phyloP scores from a whole-genome alignment of 2,888 invertebrate genomes.

The Dorcus hopei region DNA sequence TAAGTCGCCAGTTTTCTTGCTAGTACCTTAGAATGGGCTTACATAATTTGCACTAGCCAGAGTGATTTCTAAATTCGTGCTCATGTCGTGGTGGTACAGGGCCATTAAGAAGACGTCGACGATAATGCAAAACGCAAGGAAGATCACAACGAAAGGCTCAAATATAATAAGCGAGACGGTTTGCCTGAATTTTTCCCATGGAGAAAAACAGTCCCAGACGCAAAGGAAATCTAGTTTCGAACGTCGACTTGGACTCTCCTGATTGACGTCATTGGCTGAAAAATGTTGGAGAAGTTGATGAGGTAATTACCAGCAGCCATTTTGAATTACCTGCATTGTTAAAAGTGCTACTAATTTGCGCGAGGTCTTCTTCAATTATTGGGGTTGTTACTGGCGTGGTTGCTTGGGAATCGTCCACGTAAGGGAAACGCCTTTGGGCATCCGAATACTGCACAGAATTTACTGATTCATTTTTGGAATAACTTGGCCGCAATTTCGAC shows the following conservation, averaged over 20 bases:
- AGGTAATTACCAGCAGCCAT: no score
- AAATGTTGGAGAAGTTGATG: constrained; percentile 80
- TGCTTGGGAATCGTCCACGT: constrained; percentile 95
- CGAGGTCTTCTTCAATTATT: constrained; percentile 96
- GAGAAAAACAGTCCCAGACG: constrained; percentile 95
- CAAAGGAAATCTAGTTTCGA: constrained; percentile 86
- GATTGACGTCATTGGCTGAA: constrained; percentile 82
- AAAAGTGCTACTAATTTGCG: constrained; percentile 88
- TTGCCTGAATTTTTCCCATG: constrained; percentile 89
- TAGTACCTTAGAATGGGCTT: constrained; percentile 49
- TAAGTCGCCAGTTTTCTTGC: not conserved
- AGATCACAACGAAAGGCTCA: constrained; percentile 97
- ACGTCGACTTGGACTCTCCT: constrained; percentile 80
- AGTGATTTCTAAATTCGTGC: constrained; percentile 77
- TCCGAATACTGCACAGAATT: constrained; percentile 90
- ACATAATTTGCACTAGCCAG: constrained; percentile 94
- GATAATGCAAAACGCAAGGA: constrained; percentile 96
- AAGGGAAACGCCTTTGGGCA: constrained; percentile 92
- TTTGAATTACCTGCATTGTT: constrained; percentile 67
- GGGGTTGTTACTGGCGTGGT: constrained; percentile 97
- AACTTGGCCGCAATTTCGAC: constrained; percentile 34
- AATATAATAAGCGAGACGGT: constrained; percentile 86
- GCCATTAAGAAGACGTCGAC: constrained; percentile 98
- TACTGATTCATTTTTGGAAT: constrained; percentile 61
- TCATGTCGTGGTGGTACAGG: constrained; percentile 92